These are phyloP conservation scores for Vanacampus margaritifer DNA, from an alignment of 2,113 vertebrate genomes.

Conservation along the genomic window DNA sequence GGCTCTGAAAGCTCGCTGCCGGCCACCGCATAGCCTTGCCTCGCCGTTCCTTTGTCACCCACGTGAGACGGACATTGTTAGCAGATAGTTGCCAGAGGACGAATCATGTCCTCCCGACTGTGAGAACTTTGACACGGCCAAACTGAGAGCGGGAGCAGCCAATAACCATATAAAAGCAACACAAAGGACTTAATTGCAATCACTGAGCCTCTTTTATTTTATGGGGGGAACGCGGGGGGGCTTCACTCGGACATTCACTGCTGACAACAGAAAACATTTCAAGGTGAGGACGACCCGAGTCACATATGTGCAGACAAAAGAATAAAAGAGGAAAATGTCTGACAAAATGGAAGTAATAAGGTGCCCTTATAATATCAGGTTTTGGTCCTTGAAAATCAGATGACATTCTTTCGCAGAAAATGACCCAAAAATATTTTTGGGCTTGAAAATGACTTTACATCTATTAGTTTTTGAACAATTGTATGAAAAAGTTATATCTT, in stretches of 20 bases:
- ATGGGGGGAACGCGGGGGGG: conserved; percentile 32
- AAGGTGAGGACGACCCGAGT: conserved; percentile 36
- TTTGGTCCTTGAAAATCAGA: no score
- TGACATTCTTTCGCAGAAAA: no score
- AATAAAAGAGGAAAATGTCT: conserved; percentile 5
- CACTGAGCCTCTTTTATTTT: conserved; percentile 55
- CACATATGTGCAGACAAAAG: conserved; percentile 4
- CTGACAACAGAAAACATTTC: conserved; percentile 49
- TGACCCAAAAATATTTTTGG: no score
- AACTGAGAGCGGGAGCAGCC: conserved; percentile 52
- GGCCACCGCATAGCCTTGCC: conserved; percentile 49
- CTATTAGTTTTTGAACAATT: no score
- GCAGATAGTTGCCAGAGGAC: conserved; percentile 82
- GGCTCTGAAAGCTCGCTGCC: conserved; percentile 63
- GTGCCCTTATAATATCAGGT: no score
- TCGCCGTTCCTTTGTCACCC: conserved; percentile 75
- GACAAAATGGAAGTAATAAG: background rate
- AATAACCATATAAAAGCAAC: conserved; percentile 82
- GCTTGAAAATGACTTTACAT: no score
- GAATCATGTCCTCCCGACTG: conserved; percentile 64
- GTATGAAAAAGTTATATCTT: no score
- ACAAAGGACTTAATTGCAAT: conserved; percentile 74
- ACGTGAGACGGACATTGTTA: conserved; percentile 79
- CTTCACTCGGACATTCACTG: conserved; percentile 55
- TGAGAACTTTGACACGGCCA: conserved; percentile 72